Conservation (phyloP, 2,888 invertebrate species). For the Cheilosia scutellata region DNA sequence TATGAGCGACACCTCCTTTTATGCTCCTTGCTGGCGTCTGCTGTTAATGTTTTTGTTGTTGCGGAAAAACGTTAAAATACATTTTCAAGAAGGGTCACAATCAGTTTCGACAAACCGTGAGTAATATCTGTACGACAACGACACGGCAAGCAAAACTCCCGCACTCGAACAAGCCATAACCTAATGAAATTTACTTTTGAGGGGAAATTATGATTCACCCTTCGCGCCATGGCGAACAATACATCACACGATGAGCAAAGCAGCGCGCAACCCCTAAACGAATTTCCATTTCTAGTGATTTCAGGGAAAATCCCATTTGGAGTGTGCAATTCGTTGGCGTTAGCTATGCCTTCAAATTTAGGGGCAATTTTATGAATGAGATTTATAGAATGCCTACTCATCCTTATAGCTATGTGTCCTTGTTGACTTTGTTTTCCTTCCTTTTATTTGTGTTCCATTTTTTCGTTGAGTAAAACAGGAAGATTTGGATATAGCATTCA, state of each 20-base stretch:
- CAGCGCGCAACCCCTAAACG: slow-evolving; percentile 61
- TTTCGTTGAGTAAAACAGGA: slow-evolving; percentile 36
- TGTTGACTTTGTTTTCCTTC: slow-evolving; percentile 64
- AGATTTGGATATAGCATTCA: slow-evolving; percentile 28
- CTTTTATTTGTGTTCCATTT: slow-evolving; percentile 37
- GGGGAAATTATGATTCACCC: slow-evolving; percentile 75
- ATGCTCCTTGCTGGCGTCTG: slow-evolving; percentile 16
- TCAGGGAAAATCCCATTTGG: slow-evolving; percentile 65
- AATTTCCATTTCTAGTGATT: slow-evolving; percentile 62
- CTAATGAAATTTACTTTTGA: slow-evolving; percentile 62
- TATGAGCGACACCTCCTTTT: slow-evolving; percentile 30
- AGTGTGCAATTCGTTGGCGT: slow-evolving; percentile 57
- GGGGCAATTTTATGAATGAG: slow-evolving; percentile 71
- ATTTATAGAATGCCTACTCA: slow-evolving; percentile 56
- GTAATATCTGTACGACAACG: slow-evolving; percentile 40
- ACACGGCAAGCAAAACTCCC: slow-evolving; percentile 27
- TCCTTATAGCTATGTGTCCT: slow-evolving; percentile 32
- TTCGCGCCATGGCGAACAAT: slow-evolving; percentile 48
- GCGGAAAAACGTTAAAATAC: slow-evolving; percentile 53
- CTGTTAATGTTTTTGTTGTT: slow-evolving; percentile 33
- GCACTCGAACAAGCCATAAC: slow-evolving; percentile 58
- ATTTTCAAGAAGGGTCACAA: slow-evolving; percentile 59
- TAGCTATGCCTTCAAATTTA: slow-evolving; percentile 48
- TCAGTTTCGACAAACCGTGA: slow-evolving; percentile 59
- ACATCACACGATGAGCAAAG: slow-evolving; percentile 47